Evolutionary conservation across 92 coral and sea anemone species (phyloP).

Genomic region (Diadumene lineata): DNA sequence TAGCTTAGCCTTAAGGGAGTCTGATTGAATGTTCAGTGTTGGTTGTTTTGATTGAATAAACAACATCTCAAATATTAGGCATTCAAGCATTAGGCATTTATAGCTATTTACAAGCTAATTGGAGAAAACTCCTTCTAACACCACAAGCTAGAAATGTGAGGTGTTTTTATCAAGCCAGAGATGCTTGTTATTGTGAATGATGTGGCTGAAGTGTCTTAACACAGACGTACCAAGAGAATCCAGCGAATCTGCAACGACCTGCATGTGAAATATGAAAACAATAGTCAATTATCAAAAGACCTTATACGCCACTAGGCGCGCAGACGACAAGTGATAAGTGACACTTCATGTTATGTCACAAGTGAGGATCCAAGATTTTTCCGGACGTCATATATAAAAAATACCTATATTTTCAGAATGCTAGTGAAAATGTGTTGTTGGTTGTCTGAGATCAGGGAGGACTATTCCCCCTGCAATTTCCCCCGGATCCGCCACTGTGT

Average conservation of each 20-base stretch:
- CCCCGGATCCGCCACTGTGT: not conserved
- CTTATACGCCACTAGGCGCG: not conserved
- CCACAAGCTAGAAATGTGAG: constrained; percentile 2
- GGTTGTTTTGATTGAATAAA: too few species aligned
- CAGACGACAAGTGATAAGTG: not conserved
- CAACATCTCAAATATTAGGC: too few species aligned
- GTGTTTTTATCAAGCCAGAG: constrained; percentile 16
- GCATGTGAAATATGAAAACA: not conserved
- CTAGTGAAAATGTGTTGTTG: not conserved
- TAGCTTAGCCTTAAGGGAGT: too few species aligned
- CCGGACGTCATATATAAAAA: not conserved
- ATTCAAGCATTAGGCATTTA: too few species aligned
- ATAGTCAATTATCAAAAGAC: not conserved
- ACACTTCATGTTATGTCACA: not conserved
- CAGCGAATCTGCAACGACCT: constrained; percentile 59
- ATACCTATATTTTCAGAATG: not conserved
- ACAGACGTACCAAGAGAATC: constrained; percentile 73
- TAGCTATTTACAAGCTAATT: too few species aligned
- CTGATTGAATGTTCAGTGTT: too few species aligned
- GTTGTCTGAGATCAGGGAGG: not conserved
- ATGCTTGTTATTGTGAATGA: not conserved
- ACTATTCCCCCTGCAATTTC: not conserved
- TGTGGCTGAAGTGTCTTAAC: constrained; percentile 27
- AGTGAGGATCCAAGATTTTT: not conserved
- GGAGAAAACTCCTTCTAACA: too few species aligned